A percentile compares a stretch with the other conserved stretches of the same genome.
Evolutionary conservation across 2,888 invertebrate species (phyloP).

Genomic region (Polyploca ridens): DNA sequence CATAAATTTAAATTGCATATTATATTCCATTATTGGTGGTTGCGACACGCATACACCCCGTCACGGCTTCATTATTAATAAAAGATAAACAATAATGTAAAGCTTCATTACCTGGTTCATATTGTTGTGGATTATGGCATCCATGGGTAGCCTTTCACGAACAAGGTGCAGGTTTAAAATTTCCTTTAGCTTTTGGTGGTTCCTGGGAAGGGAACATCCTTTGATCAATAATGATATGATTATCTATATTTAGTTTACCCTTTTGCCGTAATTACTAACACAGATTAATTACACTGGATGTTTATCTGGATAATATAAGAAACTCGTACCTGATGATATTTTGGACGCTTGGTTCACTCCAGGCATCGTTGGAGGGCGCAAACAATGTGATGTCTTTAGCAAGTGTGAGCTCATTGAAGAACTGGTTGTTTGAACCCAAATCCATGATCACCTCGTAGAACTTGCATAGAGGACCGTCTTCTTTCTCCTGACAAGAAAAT

Average conservation of each 20-base stretch:
- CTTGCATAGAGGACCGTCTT: slow-evolving; percentile 88
- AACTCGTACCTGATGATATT: slow-evolving; percentile 84
- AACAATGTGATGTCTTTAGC: slow-evolving; percentile 92
- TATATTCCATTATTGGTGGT: slow-evolving; percentile 37
- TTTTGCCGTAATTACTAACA: neutral
- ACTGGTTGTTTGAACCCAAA: slow-evolving; percentile 87
- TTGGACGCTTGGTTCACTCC: slow-evolving; percentile 90
- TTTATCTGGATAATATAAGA: neutral
- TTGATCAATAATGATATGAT: neutral
- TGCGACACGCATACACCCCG: slow-evolving; percentile 19
- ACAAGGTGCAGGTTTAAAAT: slow-evolving; percentile 93
- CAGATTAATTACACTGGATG: no score
- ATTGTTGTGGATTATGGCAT: slow-evolving; percentile 89
- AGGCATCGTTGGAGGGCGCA: slow-evolving; percentile 95
- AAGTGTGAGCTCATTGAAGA: slow-evolving; percentile 88
- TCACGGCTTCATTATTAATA: slow-evolving; percentile 7
- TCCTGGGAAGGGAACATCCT: slow-evolving; percentile 62
- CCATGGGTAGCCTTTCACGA: slow-evolving; percentile 89
- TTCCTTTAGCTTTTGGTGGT: slow-evolving; percentile 89
- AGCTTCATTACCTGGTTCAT: slow-evolving; percentile 85
- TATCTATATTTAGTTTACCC: neutral
- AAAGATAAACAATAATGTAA: neutral
- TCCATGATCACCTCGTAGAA: slow-evolving; percentile 93
- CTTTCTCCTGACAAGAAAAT: slow-evolving; percentile 64
- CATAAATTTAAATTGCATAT: slow-evolving; percentile 46